These are phyloP conservation scores for Lasioglossum albipes DNA, from an alignment of 1,140 invertebrate species.

Conservation along the genomic window DNA sequence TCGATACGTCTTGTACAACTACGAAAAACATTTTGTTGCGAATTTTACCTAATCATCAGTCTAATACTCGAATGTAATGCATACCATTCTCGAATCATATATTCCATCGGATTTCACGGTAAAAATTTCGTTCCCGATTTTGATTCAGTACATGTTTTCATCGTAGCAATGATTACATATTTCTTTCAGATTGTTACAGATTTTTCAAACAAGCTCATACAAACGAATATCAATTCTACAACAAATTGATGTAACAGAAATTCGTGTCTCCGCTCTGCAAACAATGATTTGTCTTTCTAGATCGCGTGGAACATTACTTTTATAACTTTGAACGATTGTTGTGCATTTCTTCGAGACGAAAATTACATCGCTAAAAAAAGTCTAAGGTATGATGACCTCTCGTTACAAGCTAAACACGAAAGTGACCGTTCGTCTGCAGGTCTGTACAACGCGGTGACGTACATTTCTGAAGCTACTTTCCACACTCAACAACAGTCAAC, in stretches of 20 bases:
- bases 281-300: background rate
- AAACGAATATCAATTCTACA: background rate
- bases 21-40: constrained; percentile 9
- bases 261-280: background rate
- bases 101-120: background rate
- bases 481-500: constrained; percentile 9
- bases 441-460: background rate
- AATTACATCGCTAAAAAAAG: constrained; percentile 7
- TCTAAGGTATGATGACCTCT: background rate
- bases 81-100: background rate
- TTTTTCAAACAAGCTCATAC: background rate
- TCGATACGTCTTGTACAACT: constrained; percentile 42
- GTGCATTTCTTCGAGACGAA: constrained; percentile 29
- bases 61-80: constrained; percentile 35
- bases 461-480: constrained; percentile 9
- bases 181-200: background rate
- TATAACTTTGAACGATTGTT: constrained; percentile 1
- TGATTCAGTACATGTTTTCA: constrained; percentile 1
- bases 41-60: constrained; percentile 48
- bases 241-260: background rate
- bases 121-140: constrained; percentile 13
- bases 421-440: background rate
- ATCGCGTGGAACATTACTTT: constrained; percentile 11
- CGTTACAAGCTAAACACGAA: constrained; percentile 11
- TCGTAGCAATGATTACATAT: background rate